Evolutionary conservation across 2,888 invertebrate species (phyloP).

Genomic region (Diploptera punctata): DNA sequence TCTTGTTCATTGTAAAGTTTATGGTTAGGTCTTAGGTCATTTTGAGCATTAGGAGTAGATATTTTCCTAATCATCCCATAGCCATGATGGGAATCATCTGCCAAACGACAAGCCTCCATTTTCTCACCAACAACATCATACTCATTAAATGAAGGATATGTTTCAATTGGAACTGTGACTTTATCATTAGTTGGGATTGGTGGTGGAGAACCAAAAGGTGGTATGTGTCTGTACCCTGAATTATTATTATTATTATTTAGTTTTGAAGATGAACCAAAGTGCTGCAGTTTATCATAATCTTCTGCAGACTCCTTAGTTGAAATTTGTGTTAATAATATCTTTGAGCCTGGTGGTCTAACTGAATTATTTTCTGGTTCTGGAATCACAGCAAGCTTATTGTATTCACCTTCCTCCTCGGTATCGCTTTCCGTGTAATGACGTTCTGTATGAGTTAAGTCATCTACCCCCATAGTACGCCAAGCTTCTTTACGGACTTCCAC

Average conservation of each 20-base stretch:
- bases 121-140: slow-evolving; percentile 74
- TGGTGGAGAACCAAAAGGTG: slow-evolving; percentile 41
- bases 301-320: slow-evolving; percentile 51
- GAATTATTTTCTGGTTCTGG: slow-evolving; percentile 1
- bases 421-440: slow-evolving; percentile 44
- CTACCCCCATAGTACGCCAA: slow-evolving; percentile 81
- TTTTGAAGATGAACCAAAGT: slow-evolving; percentile 79
- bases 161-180: slow-evolving; percentile 48
- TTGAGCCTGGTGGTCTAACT: slow-evolving; percentile 25
- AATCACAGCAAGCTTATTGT: not conserved
- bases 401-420: slow-evolving; percentile 31
- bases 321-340: slow-evolving; percentile 36
- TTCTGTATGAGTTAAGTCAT: slow-evolving; percentile 76
- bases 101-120: slow-evolving; percentile 73
- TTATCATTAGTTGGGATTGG: not conserved
- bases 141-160: slow-evolving; percentile 64
- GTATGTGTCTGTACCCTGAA: slow-evolving; percentile 72
- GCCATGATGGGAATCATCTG: slow-evolving; percentile 81
- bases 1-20: slow-evolving; percentile 77
- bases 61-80: slow-evolving; percentile 78
- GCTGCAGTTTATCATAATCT: slow-evolving; percentile 81
- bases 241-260: slow-evolving; percentile 64
- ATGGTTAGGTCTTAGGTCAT: slow-evolving; percentile 56
- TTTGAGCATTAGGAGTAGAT: slow-evolving; percentile 60
- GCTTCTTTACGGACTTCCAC: slow-evolving; percentile 80